phyloP scores from a whole-genome alignment of 2,797 vertebrate genomes.

The Protosalanx chinensis region DNA sequence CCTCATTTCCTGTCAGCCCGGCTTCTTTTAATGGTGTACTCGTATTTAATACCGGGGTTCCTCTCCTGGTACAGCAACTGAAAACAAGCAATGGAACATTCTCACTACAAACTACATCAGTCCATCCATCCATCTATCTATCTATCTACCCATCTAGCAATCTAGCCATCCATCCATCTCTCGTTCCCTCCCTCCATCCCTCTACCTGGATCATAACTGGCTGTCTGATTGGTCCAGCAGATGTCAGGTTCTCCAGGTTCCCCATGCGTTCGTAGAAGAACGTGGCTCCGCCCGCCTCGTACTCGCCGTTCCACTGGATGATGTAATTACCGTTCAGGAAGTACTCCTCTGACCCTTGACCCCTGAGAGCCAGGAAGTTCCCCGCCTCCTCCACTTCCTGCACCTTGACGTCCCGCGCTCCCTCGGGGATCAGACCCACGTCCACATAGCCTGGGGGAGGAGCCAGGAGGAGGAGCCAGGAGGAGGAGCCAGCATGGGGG shows the following conservation, averaged over 20 bases:
- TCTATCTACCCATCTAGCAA: constrained; percentile 65
- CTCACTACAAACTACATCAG: background rate
- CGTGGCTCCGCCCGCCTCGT: constrained; percentile 83
- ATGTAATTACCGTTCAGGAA: constrained; percentile 94
- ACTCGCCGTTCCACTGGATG: constrained; percentile 98
- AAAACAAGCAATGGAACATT: constrained; percentile 8
- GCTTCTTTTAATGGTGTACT: constrained; percentile 85
- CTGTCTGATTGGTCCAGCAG: constrained; percentile 86
- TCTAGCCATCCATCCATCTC: background rate
- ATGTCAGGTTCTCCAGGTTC: constrained; percentile 92
- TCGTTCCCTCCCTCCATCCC: background rate
- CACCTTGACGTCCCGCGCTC: constrained; percentile 89
- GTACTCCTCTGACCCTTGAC: constrained; percentile 81
- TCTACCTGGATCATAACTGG: constrained; percentile 91
- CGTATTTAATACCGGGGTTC: constrained; percentile 87
- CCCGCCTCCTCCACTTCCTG: constrained; percentile 86
- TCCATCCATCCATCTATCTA: background rate
- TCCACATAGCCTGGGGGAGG: constrained; percentile 85
- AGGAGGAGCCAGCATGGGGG: background rate
- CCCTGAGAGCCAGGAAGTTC: constrained; percentile 91
- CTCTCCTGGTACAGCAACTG: constrained; percentile 93
- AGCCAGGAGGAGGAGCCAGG: constrained; percentile 7
- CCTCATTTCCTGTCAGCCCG: constrained; percentile 76
- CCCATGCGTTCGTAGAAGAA: constrained; percentile 89
- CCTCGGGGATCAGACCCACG: constrained; percentile 90